Conservation (phyloP, 2,113 vertebrate genomes). For the Dascyllus trimaculatus region DNA sequence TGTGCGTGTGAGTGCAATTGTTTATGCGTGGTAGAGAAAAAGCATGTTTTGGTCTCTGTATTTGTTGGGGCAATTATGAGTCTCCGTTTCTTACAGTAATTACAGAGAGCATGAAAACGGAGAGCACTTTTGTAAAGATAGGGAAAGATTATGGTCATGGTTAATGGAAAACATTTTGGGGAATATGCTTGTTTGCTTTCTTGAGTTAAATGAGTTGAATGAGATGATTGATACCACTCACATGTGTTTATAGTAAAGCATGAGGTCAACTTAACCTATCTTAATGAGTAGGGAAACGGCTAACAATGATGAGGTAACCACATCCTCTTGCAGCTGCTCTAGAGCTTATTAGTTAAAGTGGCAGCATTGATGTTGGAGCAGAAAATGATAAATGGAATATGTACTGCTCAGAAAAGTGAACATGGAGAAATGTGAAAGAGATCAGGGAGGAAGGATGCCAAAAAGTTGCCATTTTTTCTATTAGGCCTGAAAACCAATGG, state of each 20-base stretch:
- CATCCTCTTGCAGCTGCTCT: neutral
- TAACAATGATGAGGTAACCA: neutral
- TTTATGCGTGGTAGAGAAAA: neutral
- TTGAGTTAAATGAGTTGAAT: neutral
- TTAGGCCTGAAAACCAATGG: neutral
- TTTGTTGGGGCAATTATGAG: neutral
- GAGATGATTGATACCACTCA: neutral
- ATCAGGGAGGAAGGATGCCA: neutral
- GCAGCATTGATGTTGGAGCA: neutral
- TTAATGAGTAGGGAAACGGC: neutral
- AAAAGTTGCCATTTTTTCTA: neutral
- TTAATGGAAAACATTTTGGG: neutral
- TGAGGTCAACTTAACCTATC: neutral
- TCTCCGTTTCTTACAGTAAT: neutral
- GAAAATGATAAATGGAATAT: neutral
- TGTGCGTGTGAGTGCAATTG: neutral
- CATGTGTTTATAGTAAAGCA: neutral
- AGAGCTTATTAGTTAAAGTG: neutral
- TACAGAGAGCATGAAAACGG: neutral
- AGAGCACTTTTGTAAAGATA: neutral
- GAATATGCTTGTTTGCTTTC: neutral
- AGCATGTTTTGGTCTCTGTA: neutral
- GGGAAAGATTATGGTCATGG: neutral
- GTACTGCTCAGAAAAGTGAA: neutral
- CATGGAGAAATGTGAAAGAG: neutral